Base-by-base conservation (phyloP, 2,888 invertebrate species). In the Neocrepidodera transversa region DNA sequence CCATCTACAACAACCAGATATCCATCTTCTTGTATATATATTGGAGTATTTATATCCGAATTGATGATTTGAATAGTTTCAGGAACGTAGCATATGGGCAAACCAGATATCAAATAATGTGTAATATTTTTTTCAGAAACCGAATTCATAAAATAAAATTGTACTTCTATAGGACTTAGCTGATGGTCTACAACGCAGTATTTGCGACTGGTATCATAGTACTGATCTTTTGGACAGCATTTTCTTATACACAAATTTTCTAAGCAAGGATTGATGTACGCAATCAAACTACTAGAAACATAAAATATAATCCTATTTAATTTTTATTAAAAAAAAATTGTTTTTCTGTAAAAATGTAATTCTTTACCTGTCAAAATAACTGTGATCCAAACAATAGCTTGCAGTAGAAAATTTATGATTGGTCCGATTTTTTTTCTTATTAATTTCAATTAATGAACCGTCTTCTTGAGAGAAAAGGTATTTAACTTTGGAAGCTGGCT, bases 201-300 rank as follows among this genome's bases (percentile, higher is more conserved):
- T 20, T 23, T 7, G n/a, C 1, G 7, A 13, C 5, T 6, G 4
- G 26, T 43, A 13, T 26, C 13, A 11, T 20, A 43, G 23, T 23
- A 43, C 4, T 23, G 23, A 11, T 43, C 11, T 26, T 43, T 26
- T 2, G 60, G 50, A 26, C 60, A 60, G 14, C 60, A 60, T 43
- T 60, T 60, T 38, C 51, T 54, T 23, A 60, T 23, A 18, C 60
- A 60, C 11, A 55, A 14, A 14, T 51, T 4, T 13, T 60, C 26
- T 10, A 38, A 8, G 10, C 60, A 60, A 13, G 55, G 60, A 11
- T 23, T 43, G 13, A 43, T 26, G 43, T n/a, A 43, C 3, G 23
- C 43, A 5, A 43, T 11, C 1, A 43, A 11, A 11, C 5, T 23
- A 2, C 43, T 43, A 16, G 18, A 55, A 60, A 4, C 2, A 14